Evolutionary conservation across 2,888 invertebrate genomes (phyloP).

Genomic region (Antheraea yamamai): DNA sequence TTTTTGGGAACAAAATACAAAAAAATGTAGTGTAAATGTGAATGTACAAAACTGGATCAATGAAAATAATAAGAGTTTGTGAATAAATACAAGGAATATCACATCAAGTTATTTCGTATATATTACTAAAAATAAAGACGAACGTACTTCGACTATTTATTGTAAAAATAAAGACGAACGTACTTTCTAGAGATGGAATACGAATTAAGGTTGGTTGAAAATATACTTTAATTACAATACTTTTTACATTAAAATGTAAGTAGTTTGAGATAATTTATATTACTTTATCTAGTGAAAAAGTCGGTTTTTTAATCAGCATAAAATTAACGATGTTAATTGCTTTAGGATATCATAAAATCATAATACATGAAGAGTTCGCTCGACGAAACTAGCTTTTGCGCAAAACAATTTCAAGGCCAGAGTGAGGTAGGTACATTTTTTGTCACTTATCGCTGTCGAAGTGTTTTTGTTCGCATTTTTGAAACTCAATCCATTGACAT

Average conservation of each 20-base stretch:
- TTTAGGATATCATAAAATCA: slow-evolving; percentile 17
- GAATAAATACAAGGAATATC: not conserved
- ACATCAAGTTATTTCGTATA: not conserved
- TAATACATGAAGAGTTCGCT: slow-evolving; percentile 19
- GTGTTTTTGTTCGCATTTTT: slow-evolving; percentile 44
- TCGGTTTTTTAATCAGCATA: not conserved
- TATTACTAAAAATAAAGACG: not conserved
- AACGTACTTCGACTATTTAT: not conserved
- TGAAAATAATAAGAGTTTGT: not conserved
- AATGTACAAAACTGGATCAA: not conserved
- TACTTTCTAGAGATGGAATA: not conserved
- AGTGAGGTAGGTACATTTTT: slow-evolving; percentile 38
- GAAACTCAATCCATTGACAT: slow-evolving; percentile 15
- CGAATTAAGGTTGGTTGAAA: not conserved
- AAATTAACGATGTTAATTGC: not conserved
- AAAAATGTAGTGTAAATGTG: not conserved
- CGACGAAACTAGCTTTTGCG: slow-evolving; percentile 22
- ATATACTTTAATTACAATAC: not conserved
- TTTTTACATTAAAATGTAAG: not conserved
- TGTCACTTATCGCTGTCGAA: slow-evolving; percentile 39
- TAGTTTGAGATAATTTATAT: not conserved
- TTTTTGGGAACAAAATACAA: not conserved
- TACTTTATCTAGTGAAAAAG: not conserved
- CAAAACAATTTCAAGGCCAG: slow-evolving; percentile 50
- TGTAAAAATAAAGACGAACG: not conserved